Percentiles rank a stretch among this genome's conserved stretches.
Evolutionary conservation across 2,888 invertebrate species (phyloP).

Genomic region (Eilema griseolum): DNA sequence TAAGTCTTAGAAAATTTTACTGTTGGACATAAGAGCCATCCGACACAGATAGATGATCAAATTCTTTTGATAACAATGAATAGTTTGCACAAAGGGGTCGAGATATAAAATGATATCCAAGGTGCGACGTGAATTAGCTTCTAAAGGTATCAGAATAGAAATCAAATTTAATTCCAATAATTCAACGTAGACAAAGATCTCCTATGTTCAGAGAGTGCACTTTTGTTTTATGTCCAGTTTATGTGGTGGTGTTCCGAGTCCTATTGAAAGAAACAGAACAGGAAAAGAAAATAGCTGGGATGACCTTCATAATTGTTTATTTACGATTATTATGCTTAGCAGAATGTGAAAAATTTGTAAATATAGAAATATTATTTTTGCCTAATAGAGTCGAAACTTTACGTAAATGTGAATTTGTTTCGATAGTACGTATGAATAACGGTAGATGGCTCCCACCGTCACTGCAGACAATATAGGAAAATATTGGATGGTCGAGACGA

Average conservation of each 20-base stretch:
- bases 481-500: no score
- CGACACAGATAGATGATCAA: conserved; percentile 60
- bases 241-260: neutral
- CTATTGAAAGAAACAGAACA: no score
- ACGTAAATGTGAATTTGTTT: no score
- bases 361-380: no score
- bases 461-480: no score
- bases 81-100: conserved; percentile 53
- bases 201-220: conserved; percentile 45
- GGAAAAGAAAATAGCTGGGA: no score
- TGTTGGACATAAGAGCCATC: conserved; percentile 49
- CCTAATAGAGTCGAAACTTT: no score
- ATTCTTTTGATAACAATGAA: conserved; percentile 63
- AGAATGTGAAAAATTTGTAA: no score
- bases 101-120: conserved; percentile 55
- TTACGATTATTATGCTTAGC: no score
- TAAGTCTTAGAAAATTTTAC: conserved; percentile 38
- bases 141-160: conserved; percentile 47
- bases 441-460: no score
- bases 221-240: conserved; percentile 36
- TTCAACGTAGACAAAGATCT: conserved; percentile 45
- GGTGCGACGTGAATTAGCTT: conserved; percentile 45
- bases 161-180: conserved; percentile 46
- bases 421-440: no score
- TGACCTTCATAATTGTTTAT: no score